phyloP scores from a whole-genome alignment of 2,888 invertebrate genomes.

The Drosophila lutescens region DNA sequence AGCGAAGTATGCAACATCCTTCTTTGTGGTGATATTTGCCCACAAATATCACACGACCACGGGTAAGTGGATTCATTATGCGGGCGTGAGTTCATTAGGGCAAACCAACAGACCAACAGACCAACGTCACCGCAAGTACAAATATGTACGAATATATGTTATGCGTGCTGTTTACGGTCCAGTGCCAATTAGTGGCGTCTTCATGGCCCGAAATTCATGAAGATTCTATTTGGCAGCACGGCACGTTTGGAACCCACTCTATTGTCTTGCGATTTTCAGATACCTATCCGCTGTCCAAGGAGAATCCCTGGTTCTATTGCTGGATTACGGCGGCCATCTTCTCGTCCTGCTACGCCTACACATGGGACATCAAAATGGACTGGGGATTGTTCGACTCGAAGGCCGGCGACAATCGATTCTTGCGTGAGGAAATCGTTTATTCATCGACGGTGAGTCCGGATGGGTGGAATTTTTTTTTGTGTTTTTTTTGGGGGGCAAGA shows the following conservation, averaged over 20 bases:
- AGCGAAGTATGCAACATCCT: slow-evolving; percentile 95
- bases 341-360: slow-evolving; percentile 91
- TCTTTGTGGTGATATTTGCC: slow-evolving; percentile 92
- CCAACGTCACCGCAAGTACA: not conserved
- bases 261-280: slow-evolving; percentile 35
- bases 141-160: slow-evolving; percentile 23
- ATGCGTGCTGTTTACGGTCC: slow-evolving; percentile 55
- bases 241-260: not conserved
- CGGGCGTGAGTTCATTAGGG: slow-evolving; percentile 9
- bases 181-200: slow-evolving; percentile 60
- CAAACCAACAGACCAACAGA: not conserved
- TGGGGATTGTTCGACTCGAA: slow-evolving; percentile 92
- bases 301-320: slow-evolving; percentile 88
- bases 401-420: slow-evolving; percentile 90
- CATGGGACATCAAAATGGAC: slow-evolving; percentile 96
- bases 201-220: slow-evolving; percentile 52
- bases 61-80: slow-evolving; percentile 70
- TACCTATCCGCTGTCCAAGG: slow-evolving; percentile 82
- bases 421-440: slow-evolving; percentile 92
- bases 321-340: slow-evolving; percentile 89
- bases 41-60: slow-evolving; percentile 83
- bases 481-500: not conserved
- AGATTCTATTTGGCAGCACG: slow-evolving; percentile 50
- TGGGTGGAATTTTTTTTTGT: not conserved
- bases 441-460: slow-evolving; percentile 87